phyloP scores from a whole-genome alignment of 2,797 vertebrate genomes.

The Zalophus californianus region DNA sequence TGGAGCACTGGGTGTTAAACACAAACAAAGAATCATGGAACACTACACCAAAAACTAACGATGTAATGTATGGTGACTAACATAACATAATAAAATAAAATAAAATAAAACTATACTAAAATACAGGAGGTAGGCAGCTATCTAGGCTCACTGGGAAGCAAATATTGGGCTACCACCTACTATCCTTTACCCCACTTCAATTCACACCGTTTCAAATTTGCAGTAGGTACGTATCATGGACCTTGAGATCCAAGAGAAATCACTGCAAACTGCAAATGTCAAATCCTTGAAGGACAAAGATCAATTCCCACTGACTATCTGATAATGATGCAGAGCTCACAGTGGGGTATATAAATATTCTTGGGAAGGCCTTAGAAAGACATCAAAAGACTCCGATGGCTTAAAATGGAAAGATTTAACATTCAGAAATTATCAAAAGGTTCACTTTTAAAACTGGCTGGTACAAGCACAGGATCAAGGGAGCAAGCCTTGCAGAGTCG shows the following conservation, averaged over 20 bases:
- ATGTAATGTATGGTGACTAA: no score
- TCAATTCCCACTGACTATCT: not conserved
- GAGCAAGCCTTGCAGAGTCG: not conserved
- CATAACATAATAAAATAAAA: not conserved
- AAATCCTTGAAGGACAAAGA: conserved; percentile 54
- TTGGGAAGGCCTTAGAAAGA: conserved; percentile 30
- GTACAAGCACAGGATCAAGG: not conserved
- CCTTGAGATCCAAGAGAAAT: conserved; percentile 25
- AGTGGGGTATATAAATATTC: not conserved
- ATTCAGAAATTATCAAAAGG: conserved; percentile 59
- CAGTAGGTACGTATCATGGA: not conserved
- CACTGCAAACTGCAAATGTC: not conserved
- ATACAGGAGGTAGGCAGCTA: not conserved
- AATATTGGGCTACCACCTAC: not conserved
- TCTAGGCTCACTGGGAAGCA: not conserved
- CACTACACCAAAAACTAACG: no score
- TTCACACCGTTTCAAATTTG: not conserved
- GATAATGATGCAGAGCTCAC: not conserved
- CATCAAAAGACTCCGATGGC: not conserved
- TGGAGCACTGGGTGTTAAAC: no score
- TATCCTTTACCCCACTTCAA: not conserved
- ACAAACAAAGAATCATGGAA: no score
- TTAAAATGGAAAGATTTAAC: conserved; percentile 15
- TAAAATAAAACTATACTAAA: not conserved
- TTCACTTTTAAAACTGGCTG: not conserved